Conservation (phyloP, 2,888 invertebrate species). For the Sarcophaga caerulescens region DNA sequence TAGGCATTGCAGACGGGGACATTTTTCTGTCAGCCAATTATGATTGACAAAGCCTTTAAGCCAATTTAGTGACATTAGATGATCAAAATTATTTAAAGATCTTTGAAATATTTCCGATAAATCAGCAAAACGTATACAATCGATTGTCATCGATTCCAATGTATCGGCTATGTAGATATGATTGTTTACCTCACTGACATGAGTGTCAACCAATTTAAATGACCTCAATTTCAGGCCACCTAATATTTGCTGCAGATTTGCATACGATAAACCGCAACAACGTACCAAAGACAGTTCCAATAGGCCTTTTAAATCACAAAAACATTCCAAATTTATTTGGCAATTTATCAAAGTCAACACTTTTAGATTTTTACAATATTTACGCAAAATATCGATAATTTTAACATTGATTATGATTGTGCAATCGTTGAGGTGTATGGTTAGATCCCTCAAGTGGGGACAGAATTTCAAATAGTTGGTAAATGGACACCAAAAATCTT, state of each 20-base stretch:
- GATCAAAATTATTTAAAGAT: slow-evolving; percentile 47
- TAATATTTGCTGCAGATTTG: slow-evolving; percentile 58
- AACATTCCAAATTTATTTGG: slow-evolving; percentile 41
- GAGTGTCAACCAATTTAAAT: slow-evolving; percentile 43
- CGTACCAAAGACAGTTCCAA: slow-evolving; percentile 14
- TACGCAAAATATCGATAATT: slow-evolving; percentile 42
- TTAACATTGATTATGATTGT: slow-evolving; percentile 9
- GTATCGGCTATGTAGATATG: slow-evolving; percentile 44
- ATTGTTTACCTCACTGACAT: slow-evolving; percentile 21
- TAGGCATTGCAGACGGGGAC: slow-evolving; percentile 39
- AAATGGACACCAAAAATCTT: slow-evolving; percentile 50
- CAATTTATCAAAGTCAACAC: slow-evolving; percentile 33
- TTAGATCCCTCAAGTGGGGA: slow-evolving; percentile 6
- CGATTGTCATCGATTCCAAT: slow-evolving; percentile 47
- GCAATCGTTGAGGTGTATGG: slow-evolving; percentile 9
- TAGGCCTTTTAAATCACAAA: slow-evolving; percentile 18
- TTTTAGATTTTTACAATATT: slow-evolving; percentile 35
- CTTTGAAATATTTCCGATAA: slow-evolving; percentile 59
- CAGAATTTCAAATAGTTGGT: slow-evolving; percentile 19
- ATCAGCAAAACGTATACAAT: slow-evolving; percentile 19
- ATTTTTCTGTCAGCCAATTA: slow-evolving; percentile 56
- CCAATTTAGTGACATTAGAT: slow-evolving; percentile 33
- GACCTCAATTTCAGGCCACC: slow-evolving; percentile 41
- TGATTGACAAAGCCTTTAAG: slow-evolving; percentile 44
- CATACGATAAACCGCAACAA: slow-evolving; percentile 45